phyloP scores from a whole-genome alignment of 2,888 invertebrate genomes.

The Nymphalis urticae region DNA sequence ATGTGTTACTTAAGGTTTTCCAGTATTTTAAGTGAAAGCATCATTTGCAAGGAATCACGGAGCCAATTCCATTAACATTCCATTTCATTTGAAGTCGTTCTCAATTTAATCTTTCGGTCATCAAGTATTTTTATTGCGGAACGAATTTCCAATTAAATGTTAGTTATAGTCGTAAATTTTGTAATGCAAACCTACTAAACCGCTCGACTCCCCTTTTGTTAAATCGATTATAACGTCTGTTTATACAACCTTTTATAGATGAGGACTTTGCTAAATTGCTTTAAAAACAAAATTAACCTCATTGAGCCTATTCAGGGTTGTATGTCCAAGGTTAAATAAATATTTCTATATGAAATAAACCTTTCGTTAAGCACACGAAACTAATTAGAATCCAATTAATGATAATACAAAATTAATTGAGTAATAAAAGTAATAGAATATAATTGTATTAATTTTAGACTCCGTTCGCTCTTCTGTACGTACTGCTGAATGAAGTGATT shows the following conservation, averaged over 20 bases:
- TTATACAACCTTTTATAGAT: constrained; percentile 67
- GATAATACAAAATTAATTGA: not conserved
- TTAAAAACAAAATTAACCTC: constrained; percentile 59
- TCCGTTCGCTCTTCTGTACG: too few relatives aligned
- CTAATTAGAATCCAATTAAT: not conserved
- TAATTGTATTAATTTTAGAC: too few relatives aligned
- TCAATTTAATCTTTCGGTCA: constrained; percentile 68
- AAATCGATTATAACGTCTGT: constrained; percentile 71
- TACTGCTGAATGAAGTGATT: too few relatives aligned
- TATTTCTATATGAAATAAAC: constrained; percentile 12
- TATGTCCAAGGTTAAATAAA: constrained; percentile 10
- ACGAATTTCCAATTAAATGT: constrained; percentile 75
- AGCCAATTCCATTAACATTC: constrained; percentile 47
- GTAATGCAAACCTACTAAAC: constrained; percentile 66
- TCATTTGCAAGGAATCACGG: constrained; percentile 50
- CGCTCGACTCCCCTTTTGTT: constrained; percentile 75
- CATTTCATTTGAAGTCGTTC: constrained; percentile 54
- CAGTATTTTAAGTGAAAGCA: constrained; percentile 44
- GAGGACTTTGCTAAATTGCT: constrained; percentile 69
- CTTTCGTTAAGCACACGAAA: not conserved
- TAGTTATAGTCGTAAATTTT: constrained; percentile 73
- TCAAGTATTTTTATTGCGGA: constrained; percentile 74
- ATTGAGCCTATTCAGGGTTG: constrained; percentile 30
- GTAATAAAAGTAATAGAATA: too few relatives aligned
- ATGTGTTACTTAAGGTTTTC: not conserved